Evolutionary conservation across 1,140 invertebrate genomes (phyloP).

Genomic region (Drosophila jambulina): DNA sequence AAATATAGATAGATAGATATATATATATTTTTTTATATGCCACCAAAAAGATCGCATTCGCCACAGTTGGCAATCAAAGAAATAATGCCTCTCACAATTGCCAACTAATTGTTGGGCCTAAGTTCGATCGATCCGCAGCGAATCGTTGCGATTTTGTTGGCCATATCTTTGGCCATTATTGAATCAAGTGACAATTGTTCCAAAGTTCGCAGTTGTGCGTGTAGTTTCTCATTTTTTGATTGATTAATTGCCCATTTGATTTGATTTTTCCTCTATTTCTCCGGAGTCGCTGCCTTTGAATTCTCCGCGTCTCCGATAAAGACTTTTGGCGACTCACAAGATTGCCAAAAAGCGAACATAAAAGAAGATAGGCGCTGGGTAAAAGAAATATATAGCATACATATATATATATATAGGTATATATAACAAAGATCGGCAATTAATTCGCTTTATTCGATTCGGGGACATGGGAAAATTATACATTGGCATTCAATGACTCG

Average conservation of each 20-base stretch:
- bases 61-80: conserved; percentile 64
- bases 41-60: conserved; percentile 56
- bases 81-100: conserved; percentile 39
- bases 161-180: conserved; percentile 43
- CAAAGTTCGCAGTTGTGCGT: conserved; percentile 37
- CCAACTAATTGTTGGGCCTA: conserved; percentile 56
- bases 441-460: conserved; percentile 45
- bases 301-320: conserved; percentile 37
- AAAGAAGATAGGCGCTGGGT: conserved; percentile 12
- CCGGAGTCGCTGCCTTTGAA: conserved; percentile 40
- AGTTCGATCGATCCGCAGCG: conserved; percentile 39
- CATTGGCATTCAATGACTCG: conserved; percentile 21
- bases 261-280: conserved; percentile 57
- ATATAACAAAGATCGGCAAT: conserved; percentile 53
- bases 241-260: conserved; percentile 78
- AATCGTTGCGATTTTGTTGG: conserved; percentile 46
- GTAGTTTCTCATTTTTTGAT: conserved; percentile 58
- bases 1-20: background rate
- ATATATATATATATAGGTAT: background rate
- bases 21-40: background rate
- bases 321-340: conserved; percentile 30
- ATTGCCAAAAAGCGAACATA: conserved; percentile 12
- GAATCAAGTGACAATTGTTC: conserved; percentile 75
- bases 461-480: conserved; percentile 43
- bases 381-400: conserved; percentile 18